Conservation (phyloP, 2,888 invertebrate species). For the Oegoconia quadripuncta region DNA sequence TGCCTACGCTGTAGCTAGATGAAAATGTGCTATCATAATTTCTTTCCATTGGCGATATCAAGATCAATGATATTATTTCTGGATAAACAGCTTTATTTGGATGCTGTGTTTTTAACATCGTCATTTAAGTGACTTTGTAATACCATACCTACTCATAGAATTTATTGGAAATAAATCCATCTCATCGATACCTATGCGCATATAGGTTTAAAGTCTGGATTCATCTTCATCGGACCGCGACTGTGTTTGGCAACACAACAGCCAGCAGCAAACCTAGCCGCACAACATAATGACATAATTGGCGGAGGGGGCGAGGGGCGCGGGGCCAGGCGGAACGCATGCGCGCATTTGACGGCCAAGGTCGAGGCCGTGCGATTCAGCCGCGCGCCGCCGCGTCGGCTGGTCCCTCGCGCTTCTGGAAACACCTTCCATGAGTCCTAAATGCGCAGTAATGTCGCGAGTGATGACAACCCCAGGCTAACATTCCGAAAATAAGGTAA, state of each 20-base stretch:
- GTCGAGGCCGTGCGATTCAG: slow-evolving; percentile 75
- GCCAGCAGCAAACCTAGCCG: slow-evolving; percentile 47
- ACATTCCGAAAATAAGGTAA: slow-evolving; percentile 41
- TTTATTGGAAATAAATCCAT: no score
- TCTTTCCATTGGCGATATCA: no score
- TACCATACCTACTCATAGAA: no score
- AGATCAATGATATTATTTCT: no score
- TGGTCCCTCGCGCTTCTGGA: no score
- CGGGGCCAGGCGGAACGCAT: slow-evolving; percentile 63
- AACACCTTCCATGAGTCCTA: slow-evolving; percentile 45
- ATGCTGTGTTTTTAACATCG: neutral
- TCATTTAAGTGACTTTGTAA: neutral
- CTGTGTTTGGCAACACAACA: slow-evolving; percentile 68
- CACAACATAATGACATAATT: slow-evolving; percentile 75
- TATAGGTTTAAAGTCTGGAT: slow-evolving; percentile 12
- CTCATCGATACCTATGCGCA: no score
- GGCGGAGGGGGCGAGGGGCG: slow-evolving; percentile 45
- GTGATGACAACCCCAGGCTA: slow-evolving; percentile 34
- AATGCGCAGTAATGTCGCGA: slow-evolving; percentile 62
- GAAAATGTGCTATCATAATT: no score
- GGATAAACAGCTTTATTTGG: no score
- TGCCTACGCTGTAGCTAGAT: no score
- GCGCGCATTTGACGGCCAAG: slow-evolving; percentile 79
- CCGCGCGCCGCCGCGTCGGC: slow-evolving; percentile 74
- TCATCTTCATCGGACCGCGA: slow-evolving; percentile 55